Evolutionary conservation across 2,113 vertebrate genomes (phyloP).

Genomic region (Cervus canadensis): DNA sequence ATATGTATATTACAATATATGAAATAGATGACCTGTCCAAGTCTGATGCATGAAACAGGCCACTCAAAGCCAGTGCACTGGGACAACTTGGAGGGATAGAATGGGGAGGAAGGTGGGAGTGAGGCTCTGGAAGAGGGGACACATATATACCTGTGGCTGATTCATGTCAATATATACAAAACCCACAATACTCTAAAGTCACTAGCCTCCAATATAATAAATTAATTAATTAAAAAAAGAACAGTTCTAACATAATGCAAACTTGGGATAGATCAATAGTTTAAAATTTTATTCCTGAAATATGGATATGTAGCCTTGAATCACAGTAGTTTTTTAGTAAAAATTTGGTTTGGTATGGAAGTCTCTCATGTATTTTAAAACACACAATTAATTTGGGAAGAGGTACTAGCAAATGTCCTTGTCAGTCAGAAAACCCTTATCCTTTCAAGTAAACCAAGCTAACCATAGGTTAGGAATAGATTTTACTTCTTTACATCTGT

Average conservation of each 20-base stretch:
- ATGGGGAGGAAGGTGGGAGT: background rate
- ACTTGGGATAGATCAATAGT: background rate
- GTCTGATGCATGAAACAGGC: background rate
- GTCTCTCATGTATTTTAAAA: background rate
- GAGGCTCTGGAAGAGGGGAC: background rate
- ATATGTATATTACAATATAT: background rate
- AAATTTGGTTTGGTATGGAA: background rate
- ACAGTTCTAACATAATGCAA: background rate
- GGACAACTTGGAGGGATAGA: background rate
- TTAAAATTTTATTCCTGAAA: background rate
- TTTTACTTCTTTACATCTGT: background rate
- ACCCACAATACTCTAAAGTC: fast-evolving
- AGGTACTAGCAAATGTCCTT: background rate
- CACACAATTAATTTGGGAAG: background rate
- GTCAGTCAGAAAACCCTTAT: background rate
- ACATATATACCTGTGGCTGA: background rate
- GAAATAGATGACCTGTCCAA: background rate
- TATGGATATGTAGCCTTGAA: background rate
- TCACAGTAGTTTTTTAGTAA: background rate
- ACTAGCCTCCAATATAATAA: background rate
- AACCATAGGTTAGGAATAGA: background rate
- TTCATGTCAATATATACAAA: background rate
- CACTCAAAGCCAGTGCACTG: background rate
- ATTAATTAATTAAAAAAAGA: background rate
- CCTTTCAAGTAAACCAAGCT: background rate